Percentiles rank a stretch among this genome's conserved stretches.
These are phyloP conservation scores for Limnephilus lunatus DNA, from an alignment of 2,888 invertebrate species.

Conservation along the genomic window DNA sequence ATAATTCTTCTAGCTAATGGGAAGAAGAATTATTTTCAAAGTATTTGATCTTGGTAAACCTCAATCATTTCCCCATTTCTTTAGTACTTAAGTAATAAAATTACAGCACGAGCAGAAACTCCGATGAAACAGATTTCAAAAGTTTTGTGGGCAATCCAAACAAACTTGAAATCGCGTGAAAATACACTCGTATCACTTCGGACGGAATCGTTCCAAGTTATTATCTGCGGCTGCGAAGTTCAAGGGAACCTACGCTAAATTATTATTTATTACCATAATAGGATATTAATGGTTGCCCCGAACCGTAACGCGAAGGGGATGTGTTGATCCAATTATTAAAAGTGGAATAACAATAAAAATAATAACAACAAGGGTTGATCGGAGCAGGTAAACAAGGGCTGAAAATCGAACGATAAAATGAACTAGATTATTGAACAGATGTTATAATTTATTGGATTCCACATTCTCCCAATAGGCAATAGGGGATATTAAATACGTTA, in stretches of 20 bases:
- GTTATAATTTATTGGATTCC: constrained; percentile 32
- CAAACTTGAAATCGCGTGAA: constrained; percentile 19
- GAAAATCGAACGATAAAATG: constrained; percentile 25
- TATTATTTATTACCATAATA: constrained; percentile 32
- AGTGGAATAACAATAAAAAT: constrained; percentile 22
- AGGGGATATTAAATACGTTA: constrained; percentile 20
- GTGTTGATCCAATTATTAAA: constrained; percentile 45
- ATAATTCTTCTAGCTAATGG: background rate
- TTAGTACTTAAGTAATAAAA: constrained; percentile 19
- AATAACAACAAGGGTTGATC: constrained; percentile 18
- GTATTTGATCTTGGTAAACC: background rate
- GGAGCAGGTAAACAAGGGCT: constrained; percentile 33
- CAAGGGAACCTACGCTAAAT: constrained; percentile 17
- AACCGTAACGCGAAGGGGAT: constrained; percentile 13
- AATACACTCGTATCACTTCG: background rate
- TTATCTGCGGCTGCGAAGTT: constrained; percentile 4
- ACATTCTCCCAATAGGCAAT: background rate
- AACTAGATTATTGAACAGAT: constrained; percentile 29
- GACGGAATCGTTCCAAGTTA: constrained; percentile 3
- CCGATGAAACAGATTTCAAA: constrained; percentile 3
- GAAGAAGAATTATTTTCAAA: background rate
- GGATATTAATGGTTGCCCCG: constrained; percentile 1
- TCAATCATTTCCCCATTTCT: background rate
- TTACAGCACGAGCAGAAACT: constrained; percentile 8
- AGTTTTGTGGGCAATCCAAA: constrained; percentile 3